Base-by-base conservation (phyloP, 2,888 invertebrate genomes). In the Lycophotia porphyrea region DNA sequence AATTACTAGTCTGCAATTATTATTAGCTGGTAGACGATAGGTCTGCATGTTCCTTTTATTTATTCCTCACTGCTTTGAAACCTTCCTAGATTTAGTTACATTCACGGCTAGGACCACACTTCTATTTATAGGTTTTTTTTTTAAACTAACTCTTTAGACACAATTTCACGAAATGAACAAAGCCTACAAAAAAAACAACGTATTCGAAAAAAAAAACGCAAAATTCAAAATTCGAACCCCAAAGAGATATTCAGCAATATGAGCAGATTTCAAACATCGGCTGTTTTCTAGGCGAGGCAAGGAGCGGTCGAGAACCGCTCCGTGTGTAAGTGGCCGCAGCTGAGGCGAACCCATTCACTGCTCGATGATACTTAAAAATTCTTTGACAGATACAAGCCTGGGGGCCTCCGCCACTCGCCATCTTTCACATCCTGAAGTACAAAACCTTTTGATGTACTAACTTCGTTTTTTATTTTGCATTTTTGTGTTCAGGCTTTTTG, bases 361-460 rank as follows among this genome's bases (percentile, higher is more conserved):
- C 90, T 95, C 94, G 92, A 95, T 94, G 93, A 89, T 92, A 91
- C 96, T 96, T 93, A 88, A 93, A 92, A 91, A 93, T 93, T 95
- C 95, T 95, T 95, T 95, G 94, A 95, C 94, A 93, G 92, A 93
- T 92, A 93, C 91, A 93, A 80, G 87, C 76, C 85, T 87, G 70
- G 63, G 72, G 76, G 74, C 72, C 70, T 79, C 80, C 74, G 36
- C 80, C 80, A 81, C 84, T 84, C 82, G 73, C 86, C 86, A 85
- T 84, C 87, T 85, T 81, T 81, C 84, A 85, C 81, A 80, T 87
- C 87, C 85, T 87, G 84, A 78, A 81, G 78, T 78, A 82, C 77
- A 80, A 86, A 84, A 87, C 84, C 87, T 87, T 87, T 87, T 87
- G 82, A 88, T 87, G 81, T 82, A 75, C 75, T 82, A 75, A 86